A percentile compares a stretch with the other conserved stretches of the same genome.
Evolutionary conservation across 2,113 vertebrate genomes (phyloP).

Genomic region (Tachysurus fulvidraco): DNA sequence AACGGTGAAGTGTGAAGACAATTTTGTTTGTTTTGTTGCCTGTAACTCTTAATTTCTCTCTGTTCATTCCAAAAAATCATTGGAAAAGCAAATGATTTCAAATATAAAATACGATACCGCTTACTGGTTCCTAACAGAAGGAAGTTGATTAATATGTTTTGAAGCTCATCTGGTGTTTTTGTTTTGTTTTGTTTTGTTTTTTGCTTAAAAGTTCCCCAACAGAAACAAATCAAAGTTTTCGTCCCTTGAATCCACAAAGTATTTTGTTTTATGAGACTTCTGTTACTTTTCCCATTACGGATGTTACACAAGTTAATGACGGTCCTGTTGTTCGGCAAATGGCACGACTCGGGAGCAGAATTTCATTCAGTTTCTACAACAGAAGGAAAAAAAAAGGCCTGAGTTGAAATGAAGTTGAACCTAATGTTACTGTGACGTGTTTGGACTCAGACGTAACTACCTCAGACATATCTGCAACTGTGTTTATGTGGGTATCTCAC

Average conservation of each 20-base stretch:
- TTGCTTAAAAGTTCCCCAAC: not conserved
- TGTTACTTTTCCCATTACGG: conserved; percentile 4
- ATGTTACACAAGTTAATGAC: conserved; percentile 30
- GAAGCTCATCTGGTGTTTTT: not conserved
- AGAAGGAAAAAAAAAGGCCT: conserved; percentile 21
- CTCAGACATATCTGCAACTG: conserved; percentile 45
- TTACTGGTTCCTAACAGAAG: not conserved
- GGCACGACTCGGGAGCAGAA: not conserved
- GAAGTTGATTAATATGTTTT: not conserved
- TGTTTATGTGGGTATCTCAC: conserved; percentile 46
- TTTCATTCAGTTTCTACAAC: not conserved
- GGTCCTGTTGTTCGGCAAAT: conserved; percentile 17
- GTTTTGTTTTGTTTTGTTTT: no score
- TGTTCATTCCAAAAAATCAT: conserved; percentile 41
- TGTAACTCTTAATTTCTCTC: conserved; percentile 34
- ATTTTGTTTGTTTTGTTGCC: conserved; percentile 1
- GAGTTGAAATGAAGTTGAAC: conserved; percentile 19
- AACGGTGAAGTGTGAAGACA: conserved; percentile 11
- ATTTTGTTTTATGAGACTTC: conserved; percentile 1
- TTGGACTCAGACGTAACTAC: conserved; percentile 53
- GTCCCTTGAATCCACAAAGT: not conserved
- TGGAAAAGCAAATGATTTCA: not conserved
- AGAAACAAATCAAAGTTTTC: not conserved
- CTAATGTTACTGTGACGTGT: conserved; percentile 45
- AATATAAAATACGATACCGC: not conserved